Evolutionary conservation across 2,113 vertebrate genomes (phyloP).

Genomic region (Syngnathus scovelli): DNA sequence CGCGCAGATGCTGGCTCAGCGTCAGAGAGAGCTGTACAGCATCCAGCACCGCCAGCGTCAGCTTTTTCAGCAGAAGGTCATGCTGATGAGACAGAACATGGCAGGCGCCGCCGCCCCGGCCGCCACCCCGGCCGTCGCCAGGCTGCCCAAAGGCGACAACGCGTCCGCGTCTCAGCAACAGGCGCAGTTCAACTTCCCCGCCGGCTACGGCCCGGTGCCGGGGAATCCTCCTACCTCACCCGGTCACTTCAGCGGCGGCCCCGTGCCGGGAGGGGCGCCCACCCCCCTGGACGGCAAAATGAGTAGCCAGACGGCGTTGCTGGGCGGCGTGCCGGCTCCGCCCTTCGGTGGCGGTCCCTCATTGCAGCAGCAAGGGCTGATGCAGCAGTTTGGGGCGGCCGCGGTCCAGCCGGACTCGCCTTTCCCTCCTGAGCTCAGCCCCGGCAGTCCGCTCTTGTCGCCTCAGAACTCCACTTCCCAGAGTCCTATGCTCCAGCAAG

Average conservation of each 20-base stretch:
- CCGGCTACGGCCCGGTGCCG: conserved; percentile 76
- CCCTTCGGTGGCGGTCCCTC: conserved; percentile 76
- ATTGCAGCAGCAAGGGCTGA: conserved; percentile 86
- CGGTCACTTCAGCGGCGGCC: conserved; percentile 75
- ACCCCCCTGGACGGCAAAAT: conserved; percentile 75
- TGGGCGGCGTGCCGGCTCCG: conserved; percentile 79
- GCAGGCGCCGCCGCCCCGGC: conserved; percentile 55
- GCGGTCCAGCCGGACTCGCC: conserved; percentile 81
- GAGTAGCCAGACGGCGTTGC: conserved; percentile 73
- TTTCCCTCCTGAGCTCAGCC: conserved; percentile 83
- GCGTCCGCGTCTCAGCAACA: conserved; percentile 38
- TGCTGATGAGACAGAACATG: conserved; percentile 85
- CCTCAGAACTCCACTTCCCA: conserved; percentile 83
- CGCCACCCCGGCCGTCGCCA: conserved; percentile 29
- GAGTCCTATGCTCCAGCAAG: conserved; percentile 84
- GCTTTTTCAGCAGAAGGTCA: conserved; percentile 88
- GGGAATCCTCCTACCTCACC: conserved; percentile 83
- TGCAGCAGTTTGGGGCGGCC: conserved; percentile 85
- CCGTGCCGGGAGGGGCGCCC: conserved; percentile 55
- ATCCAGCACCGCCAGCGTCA: conserved; percentile 91
- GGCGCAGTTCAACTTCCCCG: conserved; percentile 82
- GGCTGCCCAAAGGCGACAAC: conserved; percentile 69
- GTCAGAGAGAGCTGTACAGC: conserved; percentile 89
- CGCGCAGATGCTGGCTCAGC: conserved; percentile 92
- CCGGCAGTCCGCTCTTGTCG: conserved; percentile 84